These are phyloP conservation scores for Halcyon leucocephala DNA, from an alignment of 2,797 vertebrate species.

Conservation along the genomic window DNA sequence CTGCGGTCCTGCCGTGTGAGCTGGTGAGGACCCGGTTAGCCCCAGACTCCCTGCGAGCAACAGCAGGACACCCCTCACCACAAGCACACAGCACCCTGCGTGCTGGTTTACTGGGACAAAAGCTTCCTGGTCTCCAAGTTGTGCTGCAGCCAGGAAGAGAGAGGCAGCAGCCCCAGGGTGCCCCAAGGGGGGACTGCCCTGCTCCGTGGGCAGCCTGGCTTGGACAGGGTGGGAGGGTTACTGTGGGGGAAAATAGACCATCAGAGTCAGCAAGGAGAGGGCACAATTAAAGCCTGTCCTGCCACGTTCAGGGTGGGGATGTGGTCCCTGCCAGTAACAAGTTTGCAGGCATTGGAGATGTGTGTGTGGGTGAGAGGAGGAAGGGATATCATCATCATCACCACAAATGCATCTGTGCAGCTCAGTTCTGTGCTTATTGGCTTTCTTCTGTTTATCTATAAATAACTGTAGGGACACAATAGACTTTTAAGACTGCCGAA, in stretches of 20 bases:
- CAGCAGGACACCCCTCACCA: fast-evolving
- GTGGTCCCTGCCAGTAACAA: neutral
- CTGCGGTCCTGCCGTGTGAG: fast-evolving
- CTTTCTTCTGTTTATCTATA: slow-evolving; percentile 68
- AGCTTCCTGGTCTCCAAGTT: fast-evolving
- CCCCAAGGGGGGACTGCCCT: neutral
- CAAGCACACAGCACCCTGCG: neutral
- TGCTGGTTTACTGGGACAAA: neutral
- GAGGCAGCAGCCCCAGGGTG: neutral
- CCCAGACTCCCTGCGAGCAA: fast-evolving
- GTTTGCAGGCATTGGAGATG: neutral
- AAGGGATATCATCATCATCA: slow-evolving; percentile 30
- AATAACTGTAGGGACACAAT: slow-evolving; percentile 65
- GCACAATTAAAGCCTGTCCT: neutral
- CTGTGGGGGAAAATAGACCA: neutral
- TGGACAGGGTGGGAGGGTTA: fast-evolving
- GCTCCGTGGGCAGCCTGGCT: fast-evolving
- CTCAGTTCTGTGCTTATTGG: slow-evolving; percentile 39
- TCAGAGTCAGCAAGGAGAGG: neutral
- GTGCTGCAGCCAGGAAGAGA: neutral
- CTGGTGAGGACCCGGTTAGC: neutral
- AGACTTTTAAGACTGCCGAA: slow-evolving; percentile 61
- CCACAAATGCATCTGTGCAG: slow-evolving; percentile 35
- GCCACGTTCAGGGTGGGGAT: neutral
- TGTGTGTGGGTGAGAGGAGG: neutral